Evolutionary conservation across 2,797 vertebrate species (phyloP).

Genomic region (Tenualosa ilisha): DNA sequence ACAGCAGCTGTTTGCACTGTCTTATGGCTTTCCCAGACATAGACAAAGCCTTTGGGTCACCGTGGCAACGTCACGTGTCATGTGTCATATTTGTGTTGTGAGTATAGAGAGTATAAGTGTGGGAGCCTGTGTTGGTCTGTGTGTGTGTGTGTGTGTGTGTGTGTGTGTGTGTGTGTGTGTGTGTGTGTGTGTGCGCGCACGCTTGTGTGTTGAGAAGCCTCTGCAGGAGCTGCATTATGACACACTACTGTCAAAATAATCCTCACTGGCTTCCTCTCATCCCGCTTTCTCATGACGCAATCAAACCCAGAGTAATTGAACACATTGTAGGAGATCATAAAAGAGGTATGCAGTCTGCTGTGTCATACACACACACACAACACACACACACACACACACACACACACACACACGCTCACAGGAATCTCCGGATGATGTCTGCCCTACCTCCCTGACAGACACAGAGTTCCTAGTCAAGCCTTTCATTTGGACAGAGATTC

Average conservation of each 20-base stretch:
- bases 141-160: background rate
- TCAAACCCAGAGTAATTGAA: background rate
- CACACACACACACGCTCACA: too few relatives aligned
- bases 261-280: background rate
- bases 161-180: background rate
- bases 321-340: background rate
- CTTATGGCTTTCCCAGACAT: constrained; percentile 41
- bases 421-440: background rate
- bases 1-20: constrained; percentile 47
- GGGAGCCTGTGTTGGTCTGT: background rate
- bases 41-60: constrained; percentile 18
- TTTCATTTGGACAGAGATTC: background rate
- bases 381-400: constrained; percentile 12
- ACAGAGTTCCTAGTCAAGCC: background rate
- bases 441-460: too few relatives aligned
- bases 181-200: background rate
- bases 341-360: background rate
- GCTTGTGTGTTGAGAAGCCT: background rate
- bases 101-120: background rate
- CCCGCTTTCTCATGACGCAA: background rate
- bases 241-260: background rate
- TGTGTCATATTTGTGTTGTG: constrained; percentile 23
- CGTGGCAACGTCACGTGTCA: constrained; percentile 15
- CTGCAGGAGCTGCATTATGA: background rate
- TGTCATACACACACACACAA: background rate